These are phyloP conservation scores for Cladopsammia gracilis DNA, from an alignment of 64 coral and sea anemone genomes.

Conservation along the genomic window DNA sequence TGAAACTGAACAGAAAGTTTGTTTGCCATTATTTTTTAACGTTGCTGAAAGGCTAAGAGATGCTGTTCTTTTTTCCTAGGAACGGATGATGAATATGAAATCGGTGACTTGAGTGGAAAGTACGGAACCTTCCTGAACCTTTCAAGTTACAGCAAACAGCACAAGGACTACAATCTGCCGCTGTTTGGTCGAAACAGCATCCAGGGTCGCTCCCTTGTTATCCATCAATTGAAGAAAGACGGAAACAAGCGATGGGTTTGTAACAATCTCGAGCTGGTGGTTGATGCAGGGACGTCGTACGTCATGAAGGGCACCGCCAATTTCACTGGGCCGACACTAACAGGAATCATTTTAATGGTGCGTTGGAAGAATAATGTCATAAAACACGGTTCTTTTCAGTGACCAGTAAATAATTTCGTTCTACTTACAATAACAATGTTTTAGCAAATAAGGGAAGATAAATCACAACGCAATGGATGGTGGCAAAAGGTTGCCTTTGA, in stretches of 20 bases:
- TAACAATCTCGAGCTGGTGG: constrained; percentile 48
- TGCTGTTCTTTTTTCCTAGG: constrained; percentile 3
- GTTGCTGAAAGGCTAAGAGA: not conserved
- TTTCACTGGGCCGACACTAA: constrained; percentile 54
- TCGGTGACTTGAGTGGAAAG: constrained; percentile 88
- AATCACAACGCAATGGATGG: too few species aligned
- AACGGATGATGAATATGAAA: constrained; percentile 89
- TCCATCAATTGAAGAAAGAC: constrained; percentile 71
- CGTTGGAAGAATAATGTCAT: not conserved
- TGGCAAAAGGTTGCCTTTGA: too few species aligned
- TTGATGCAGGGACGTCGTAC: not conserved
- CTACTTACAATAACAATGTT: too few species aligned
- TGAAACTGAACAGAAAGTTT: too few species aligned
- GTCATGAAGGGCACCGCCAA: constrained; percentile 36
- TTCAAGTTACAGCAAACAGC: not conserved
- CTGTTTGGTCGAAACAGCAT: constrained; percentile 90
- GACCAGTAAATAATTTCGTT: too few species aligned
- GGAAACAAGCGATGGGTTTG: constrained; percentile 83
- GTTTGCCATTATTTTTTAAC: too few species aligned
- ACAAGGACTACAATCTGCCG: constrained; percentile 82
- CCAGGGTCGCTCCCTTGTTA: constrained; percentile 76
- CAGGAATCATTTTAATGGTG: constrained; percentile 63
- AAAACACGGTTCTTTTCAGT: too few species aligned
- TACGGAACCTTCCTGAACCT: constrained; percentile 78
- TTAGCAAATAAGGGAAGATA: too few species aligned